Evolutionary conservation across 1,140 invertebrate genomes (phyloP), one percentile per base, ranked within the genome.

Genomic region (Drosophila prosaltans): DNA sequence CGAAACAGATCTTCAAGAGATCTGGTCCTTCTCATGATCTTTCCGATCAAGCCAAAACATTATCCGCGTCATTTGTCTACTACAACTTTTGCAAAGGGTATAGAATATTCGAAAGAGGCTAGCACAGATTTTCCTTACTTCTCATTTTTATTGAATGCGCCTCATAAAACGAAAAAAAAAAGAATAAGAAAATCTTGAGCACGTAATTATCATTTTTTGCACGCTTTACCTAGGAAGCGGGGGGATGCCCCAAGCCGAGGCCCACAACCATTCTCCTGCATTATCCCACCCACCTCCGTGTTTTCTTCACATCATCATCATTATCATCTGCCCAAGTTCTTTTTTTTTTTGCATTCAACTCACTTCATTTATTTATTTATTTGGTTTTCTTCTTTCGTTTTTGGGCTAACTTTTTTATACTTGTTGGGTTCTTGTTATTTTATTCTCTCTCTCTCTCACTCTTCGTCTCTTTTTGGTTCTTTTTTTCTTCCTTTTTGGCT

Each of bases 151-250:
- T 73, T 73, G 74, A 75, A 66, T 74, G 78, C 78, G 21, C n/a
- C 45, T 51, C 8, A 26, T 26, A 51, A 51, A 26, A 51, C 2
- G 24, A 51, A 51, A 2, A 26, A 48, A 51, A 51, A 51, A 51
- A 48, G 9, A 24, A 9, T 3, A 24, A 26, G 70, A 65, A 78
- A 78, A 71, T 78, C 75, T 86, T 78, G 77, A 82, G 82, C 82
- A 86, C 83, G 79, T 86, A 86, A 86, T 86, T 88, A 86, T 86
- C 82, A 83, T 88, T 86, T 86, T 66, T 69, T 64, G 62, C 64
- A 77, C 41, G 48, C 71, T 69, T 65, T 30, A 63, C 28, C 39
- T 43, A 32, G 11, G 41, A 16, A 24, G 45, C 7, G 21, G 21
- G 32, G 32, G 32, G 6, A 36, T 36, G 6, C 32, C 32, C 32